These are phyloP conservation scores for Thymelicus acteon DNA, from an alignment of 2,888 invertebrate genomes.

Conservation along the genomic window DNA sequence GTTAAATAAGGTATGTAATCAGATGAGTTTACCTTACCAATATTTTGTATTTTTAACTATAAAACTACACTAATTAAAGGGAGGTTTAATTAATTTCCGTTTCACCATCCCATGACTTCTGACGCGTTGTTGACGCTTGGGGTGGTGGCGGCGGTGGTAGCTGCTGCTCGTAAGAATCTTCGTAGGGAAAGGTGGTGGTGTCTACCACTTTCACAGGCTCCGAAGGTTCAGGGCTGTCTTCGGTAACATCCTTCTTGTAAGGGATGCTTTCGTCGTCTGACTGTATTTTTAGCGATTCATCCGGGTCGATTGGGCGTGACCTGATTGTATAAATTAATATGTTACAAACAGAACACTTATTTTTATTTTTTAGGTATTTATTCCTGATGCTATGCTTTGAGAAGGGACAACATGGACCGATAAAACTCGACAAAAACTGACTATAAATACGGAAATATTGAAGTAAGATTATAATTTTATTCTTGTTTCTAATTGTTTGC, in stretches of 20 bases:
- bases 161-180: slow-evolving; percentile 44
- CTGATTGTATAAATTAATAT: slow-evolving; percentile 46
- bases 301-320: slow-evolving; percentile 69
- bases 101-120: slow-evolving; percentile 68
- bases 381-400: too few species aligned
- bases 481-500: too few species aligned
- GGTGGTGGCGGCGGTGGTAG: slow-evolving; percentile 42
- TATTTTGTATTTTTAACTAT: too few species aligned
- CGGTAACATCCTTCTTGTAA: slow-evolving; percentile 74
- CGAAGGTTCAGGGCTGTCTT: slow-evolving; percentile 72
- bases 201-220: slow-evolving; percentile 64
- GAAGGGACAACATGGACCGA: too few species aligned
- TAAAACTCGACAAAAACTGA: too few species aligned
- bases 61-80: too few species aligned
- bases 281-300: slow-evolving; percentile 74
- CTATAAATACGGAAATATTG: too few species aligned
- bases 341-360: too few species aligned
- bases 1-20: too few species aligned
- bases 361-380: too few species aligned
- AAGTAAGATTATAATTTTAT: too few species aligned
- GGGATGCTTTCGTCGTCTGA: slow-evolving; percentile 79
- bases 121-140: slow-evolving; percentile 10
- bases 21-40: too few species aligned
- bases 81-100: slow-evolving; percentile 72
- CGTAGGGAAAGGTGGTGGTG: slow-evolving; percentile 54